phyloP scores from a whole-genome alignment of 1,140 invertebrate genomes.

The Pissodes strobi region DNA sequence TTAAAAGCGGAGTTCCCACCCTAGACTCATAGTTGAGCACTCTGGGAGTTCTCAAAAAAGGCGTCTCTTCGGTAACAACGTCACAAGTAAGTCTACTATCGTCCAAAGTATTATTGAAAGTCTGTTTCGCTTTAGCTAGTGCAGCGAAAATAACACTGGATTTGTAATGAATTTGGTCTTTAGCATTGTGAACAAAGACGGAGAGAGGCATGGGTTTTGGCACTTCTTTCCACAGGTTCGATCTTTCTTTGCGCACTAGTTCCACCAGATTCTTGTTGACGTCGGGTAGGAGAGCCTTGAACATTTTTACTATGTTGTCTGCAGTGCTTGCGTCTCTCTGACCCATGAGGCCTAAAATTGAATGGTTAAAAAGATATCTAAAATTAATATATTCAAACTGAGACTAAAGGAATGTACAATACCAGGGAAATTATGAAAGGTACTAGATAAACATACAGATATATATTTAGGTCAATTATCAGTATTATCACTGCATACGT shows the following conservation, averaged over 20 bases:
- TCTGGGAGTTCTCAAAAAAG: slow-evolving; percentile 50
- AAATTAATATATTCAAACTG: too few relatives aligned
- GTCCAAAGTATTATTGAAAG: slow-evolving; percentile 35
- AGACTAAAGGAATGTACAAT: not conserved
- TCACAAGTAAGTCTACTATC: not conserved
- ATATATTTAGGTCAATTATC: too few relatives aligned
- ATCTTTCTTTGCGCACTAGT: slow-evolving; percentile 41
- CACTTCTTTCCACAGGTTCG: slow-evolving; percentile 40
- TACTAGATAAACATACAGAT: too few relatives aligned
- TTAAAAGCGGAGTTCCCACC: slow-evolving; percentile 1
- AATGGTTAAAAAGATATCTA: too few relatives aligned
- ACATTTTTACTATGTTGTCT: slow-evolving; percentile 42
- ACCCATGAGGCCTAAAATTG: slow-evolving; percentile 33
- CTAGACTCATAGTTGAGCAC: not conserved
- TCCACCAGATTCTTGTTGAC: slow-evolving; percentile 43
- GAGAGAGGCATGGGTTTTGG: slow-evolving; percentile 45
- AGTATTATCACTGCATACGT: too few relatives aligned
- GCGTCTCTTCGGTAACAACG: slow-evolving; percentile 43
- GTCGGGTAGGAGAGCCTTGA: slow-evolving; percentile 41
- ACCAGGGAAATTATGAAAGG: too few relatives aligned
- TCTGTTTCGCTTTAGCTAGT: slow-evolving; percentile 48
- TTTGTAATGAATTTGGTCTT: slow-evolving; percentile 48
- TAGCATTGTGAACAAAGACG: slow-evolving; percentile 47
- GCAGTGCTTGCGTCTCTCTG: slow-evolving; percentile 33
- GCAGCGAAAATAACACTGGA: slow-evolving; percentile 47